Evolutionary conservation across 2,888 invertebrate species (phyloP), one percentile per base, ranked within the genome.

Genomic region (Gordius sp.): DNA sequence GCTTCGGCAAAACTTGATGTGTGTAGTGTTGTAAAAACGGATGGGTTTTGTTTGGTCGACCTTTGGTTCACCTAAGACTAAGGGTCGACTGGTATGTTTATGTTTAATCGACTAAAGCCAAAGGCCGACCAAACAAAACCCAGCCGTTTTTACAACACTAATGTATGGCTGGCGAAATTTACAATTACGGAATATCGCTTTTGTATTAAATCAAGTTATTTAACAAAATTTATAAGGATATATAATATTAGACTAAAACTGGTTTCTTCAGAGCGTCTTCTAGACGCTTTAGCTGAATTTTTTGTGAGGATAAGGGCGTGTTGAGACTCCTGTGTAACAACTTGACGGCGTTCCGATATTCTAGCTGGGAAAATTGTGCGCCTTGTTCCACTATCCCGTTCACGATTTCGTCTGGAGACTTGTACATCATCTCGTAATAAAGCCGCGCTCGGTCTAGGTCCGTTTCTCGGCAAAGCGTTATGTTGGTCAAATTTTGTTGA

Each of bases 371-470:
- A 70, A 83, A 86, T 0, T 82, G 78, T 8, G 13, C 23, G 1
- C 87, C 86, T 63, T 81, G 80, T 68, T 86, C 85, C 54, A 82
- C 75, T 13, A 87, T 78, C 28, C 76, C 75, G 61, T 78, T 78
- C 60, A 87, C 75, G 64, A 87, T 80, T 69, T 83, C 82, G 71
- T 85, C 81, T 1, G 82, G 82, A 24, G 78, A 75, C 64, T 78
- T 75, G 62, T 80, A 79, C 60, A 87, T 78, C 62, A 89, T 74
- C 64, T 85, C 82, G 65, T 82, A 82, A 71, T 84, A 89, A 62
- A 79, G 78, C 64, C 82, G 75, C 0, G 89, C 87, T 65, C 83
- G 78, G 69, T 87, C 86, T 63, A 91, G 73, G 20, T 82, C 81
- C 16, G 81, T 74, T 70, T 82, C 82, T 59, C 81, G 72, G 1